Evolutionary conservation across 2,797 vertebrate species (phyloP).

Genomic region (Notamacropus eugenii): DNA sequence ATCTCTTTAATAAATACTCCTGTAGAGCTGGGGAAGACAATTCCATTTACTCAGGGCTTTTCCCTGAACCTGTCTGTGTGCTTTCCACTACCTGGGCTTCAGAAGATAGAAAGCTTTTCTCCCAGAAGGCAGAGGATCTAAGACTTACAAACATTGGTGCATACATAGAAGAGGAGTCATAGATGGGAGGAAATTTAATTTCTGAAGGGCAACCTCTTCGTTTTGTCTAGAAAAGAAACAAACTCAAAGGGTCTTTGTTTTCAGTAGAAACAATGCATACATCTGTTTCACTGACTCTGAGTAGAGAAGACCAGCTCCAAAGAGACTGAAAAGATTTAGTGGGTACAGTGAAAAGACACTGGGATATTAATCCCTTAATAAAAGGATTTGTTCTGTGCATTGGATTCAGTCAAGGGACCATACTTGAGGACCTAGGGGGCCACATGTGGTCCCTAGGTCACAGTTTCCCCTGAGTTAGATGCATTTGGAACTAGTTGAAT

Average conservation of each 20-base stretch:
- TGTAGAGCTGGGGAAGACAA: slow-evolving; percentile 11
- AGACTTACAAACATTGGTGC: background rate
- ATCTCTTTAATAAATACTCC: slow-evolving; percentile 10
- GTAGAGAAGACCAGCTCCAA: background rate
- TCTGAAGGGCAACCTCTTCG: background rate
- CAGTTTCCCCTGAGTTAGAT: no score
- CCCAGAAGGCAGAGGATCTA: background rate
- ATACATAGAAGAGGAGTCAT: background rate
- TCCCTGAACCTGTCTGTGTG: slow-evolving; percentile 33
- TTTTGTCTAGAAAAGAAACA: background rate
- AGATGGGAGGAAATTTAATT: background rate
- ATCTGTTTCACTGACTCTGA: background rate
- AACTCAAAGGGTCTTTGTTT: background rate
- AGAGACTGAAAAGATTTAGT: background rate
- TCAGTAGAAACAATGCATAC: background rate
- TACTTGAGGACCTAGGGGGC: no score
- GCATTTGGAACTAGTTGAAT: background rate
- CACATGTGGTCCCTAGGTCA: no score
- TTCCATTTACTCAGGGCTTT: slow-evolving; percentile 32
- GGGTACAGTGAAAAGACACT: background rate
- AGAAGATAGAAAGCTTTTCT: background rate
- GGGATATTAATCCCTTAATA: no score
- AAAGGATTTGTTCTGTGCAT: no score
- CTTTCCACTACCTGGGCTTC: background rate
- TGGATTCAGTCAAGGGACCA: no score